Percentiles rank a stretch among this genome's conserved stretches.
Evolutionary conservation across 2,113 vertebrate species (phyloP).

Genomic region (Tychaedon coryphoeus): DNA sequence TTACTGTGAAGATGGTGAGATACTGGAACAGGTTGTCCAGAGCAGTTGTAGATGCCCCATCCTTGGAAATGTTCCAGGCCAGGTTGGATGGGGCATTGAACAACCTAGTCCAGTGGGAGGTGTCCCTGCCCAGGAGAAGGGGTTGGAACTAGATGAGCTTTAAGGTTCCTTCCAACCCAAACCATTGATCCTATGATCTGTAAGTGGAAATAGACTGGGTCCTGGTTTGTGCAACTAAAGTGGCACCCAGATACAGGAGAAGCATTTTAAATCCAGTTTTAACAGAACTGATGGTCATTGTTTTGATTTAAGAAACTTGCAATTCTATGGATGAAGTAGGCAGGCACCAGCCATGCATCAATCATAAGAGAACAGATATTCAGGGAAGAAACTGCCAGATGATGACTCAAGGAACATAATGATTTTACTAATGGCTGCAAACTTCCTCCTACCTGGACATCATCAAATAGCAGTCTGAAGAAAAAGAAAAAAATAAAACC

Average conservation of each 20-base stretch:
- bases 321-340: background rate
- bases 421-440: background rate
- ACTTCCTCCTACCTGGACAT: background rate
- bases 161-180: background rate
- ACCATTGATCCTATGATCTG: background rate
- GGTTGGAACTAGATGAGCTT: background rate
- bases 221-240: background rate
- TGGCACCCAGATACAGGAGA: background rate
- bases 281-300: background rate
- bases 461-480: background rate
- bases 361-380: background rate
- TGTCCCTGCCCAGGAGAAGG: background rate
- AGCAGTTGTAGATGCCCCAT: background rate
- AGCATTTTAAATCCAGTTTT: background rate
- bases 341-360: background rate
- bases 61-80: background rate
- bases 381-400: background rate
- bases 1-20: background rate
- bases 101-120: background rate
- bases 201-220: background rate
- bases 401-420: background rate
- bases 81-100: background rate
- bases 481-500: background rate
- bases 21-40: background rate
- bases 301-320: background rate